Evolutionary conservation across 2,113 vertebrate species (phyloP).

Genomic region (Apteryx owenii): DNA sequence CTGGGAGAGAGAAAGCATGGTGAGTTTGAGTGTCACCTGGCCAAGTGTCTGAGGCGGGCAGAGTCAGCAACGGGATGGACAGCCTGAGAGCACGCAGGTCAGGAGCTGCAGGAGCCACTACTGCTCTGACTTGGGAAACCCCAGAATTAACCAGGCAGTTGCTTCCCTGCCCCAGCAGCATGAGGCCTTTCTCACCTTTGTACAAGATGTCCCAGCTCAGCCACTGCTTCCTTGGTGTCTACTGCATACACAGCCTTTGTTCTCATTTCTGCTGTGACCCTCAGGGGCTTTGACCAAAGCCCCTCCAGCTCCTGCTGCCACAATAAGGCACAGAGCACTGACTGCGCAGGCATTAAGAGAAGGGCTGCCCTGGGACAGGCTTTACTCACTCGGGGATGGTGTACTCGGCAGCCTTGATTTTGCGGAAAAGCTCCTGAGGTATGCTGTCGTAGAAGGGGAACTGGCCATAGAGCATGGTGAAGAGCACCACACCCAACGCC

Average conservation of each 20-base stretch:
- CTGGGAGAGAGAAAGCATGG: conserved; percentile 22
- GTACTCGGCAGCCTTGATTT: conserved; percentile 99
- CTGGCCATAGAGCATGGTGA: conserved; percentile 99
- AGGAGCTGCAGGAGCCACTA: neutral
- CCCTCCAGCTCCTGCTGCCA: neutral
- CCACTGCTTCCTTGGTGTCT: neutral
- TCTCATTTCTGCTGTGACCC: neutral
- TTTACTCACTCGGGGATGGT: conserved; percentile 95
- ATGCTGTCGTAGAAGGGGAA: conserved; percentile 99
- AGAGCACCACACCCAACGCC: conserved; percentile 96
- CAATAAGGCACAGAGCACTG: neutral
- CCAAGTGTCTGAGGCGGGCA: fast-evolving
- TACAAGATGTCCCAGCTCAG: neutral
- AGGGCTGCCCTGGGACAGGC: neutral
- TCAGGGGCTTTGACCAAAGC: neutral
- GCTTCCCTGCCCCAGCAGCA: neutral
- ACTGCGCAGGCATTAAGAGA: fast-evolving
- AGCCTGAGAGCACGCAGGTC: neutral
- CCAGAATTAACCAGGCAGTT: neutral
- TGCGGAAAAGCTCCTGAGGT: conserved; percentile 99
- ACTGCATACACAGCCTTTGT: neutral
- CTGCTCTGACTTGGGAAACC: neutral
- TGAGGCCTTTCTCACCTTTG: neutral
- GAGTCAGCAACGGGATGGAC: fast-evolving
- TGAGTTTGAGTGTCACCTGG: neutral